Evolutionary conservation across 1,140 invertebrate species (phyloP).

Genomic region (Archegozetes longisetosus): DNA sequence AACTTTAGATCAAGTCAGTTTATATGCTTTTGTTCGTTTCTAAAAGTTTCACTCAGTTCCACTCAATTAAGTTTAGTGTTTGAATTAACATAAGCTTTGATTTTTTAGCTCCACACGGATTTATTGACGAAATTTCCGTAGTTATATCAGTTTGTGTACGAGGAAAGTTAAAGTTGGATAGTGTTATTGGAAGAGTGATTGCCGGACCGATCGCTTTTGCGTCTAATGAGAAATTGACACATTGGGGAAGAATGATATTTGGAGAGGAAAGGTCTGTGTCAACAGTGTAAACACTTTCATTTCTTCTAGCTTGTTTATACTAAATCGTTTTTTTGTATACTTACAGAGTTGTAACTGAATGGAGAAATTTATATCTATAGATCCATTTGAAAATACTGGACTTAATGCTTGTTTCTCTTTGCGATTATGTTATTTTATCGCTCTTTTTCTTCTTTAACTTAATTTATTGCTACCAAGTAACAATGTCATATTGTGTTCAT

Average conservation of each 20-base stretch:
- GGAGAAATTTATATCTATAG: conserved; percentile 18
- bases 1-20: too few species aligned
- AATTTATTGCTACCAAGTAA: too few species aligned
- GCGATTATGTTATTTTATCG: too few species aligned
- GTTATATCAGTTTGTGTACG: conserved; percentile 11
- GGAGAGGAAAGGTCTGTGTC: not conserved
- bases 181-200: conserved; percentile 9
- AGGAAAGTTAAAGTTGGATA: conserved; percentile 6
- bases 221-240: conserved; percentile 1
- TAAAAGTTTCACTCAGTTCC: too few species aligned
- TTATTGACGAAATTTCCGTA: conserved; percentile 8
- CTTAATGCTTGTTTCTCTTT: too few species aligned
- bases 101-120: conserved; percentile 14
- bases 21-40: too few species aligned
- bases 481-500: too few species aligned
- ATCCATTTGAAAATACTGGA: too few species aligned
- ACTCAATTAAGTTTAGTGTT: too few species aligned
- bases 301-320: not conserved
- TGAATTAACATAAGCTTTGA: too few species aligned
- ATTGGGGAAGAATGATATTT: conserved; percentile 18
- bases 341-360: conserved; percentile 2
- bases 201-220: conserved; percentile 10
- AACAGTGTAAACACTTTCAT: too few species aligned
- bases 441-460: too few species aligned
- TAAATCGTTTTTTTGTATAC: not conserved